Conservation (phyloP, 92 coral and sea anemone genomes). For the Nematostella vectensis region DNA sequence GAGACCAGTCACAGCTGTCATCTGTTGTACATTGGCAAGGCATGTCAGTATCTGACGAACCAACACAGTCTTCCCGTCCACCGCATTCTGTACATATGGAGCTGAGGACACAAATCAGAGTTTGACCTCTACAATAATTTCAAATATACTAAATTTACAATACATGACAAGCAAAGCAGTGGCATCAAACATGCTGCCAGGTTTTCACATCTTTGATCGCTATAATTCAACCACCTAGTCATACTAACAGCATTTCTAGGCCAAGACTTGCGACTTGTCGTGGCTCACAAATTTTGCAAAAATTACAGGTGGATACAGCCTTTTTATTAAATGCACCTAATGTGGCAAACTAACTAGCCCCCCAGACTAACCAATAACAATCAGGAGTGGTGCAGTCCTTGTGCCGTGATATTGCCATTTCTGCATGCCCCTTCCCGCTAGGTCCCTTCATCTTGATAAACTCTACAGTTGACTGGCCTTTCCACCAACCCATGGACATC, state of each 20-base stretch:
- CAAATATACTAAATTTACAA: too few relatives aligned
- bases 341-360: too few relatives aligned
- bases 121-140: too few relatives aligned
- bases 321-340: too few relatives aligned
- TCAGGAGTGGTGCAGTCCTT: conserved; percentile 10
- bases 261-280: too few relatives aligned
- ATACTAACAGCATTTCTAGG: too few relatives aligned
- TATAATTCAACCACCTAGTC: neutral
- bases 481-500: conserved; percentile 88
- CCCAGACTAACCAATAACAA: conserved; percentile 1
- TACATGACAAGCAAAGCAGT: too few relatives aligned
- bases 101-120: conserved; percentile 12
- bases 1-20: conserved; percentile 13
- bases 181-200: neutral
- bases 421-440: conserved; percentile 83
- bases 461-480: conserved; percentile 70
- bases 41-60: conserved; percentile 12
- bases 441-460: conserved; percentile 91
- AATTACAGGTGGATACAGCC: too few relatives aligned
- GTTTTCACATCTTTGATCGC: neutral
- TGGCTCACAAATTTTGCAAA: too few relatives aligned
- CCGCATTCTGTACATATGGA: conserved; percentile 51
- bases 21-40: conserved; percentile 29
- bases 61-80: conserved; percentile 22
- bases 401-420: conserved; percentile 77